Percentiles rank a stretch among this genome's conserved stretches.
phyloP scores from a whole-genome alignment of 2,113 vertebrate species.

The Eptesicus fuscus region DNA sequence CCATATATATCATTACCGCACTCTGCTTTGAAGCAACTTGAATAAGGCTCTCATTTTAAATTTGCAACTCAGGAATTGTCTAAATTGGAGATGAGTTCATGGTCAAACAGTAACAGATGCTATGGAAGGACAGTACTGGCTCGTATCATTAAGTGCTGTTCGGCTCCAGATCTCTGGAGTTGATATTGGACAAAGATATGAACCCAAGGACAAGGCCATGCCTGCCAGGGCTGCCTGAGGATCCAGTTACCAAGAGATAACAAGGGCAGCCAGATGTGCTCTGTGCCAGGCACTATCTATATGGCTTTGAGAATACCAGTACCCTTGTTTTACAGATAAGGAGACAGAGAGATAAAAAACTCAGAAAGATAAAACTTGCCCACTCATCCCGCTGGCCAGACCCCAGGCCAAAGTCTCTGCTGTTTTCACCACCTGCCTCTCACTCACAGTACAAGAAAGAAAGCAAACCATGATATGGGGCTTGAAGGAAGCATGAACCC shows the following conservation, averaged over 20 bases:
- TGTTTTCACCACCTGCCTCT: neutral
- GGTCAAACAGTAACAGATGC: neutral
- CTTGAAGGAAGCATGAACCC: neutral
- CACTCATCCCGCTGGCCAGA: neutral
- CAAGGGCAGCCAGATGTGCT: neutral
- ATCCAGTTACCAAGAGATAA: neutral
- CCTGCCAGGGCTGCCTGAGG: neutral
- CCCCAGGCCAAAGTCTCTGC: neutral
- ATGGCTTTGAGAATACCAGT: neutral
- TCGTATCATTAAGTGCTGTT: accelerated
- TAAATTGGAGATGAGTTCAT: neutral
- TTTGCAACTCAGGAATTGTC: neutral
- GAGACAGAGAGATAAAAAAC: neutral
- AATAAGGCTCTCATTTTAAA: neutral
- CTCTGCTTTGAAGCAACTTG: neutral
- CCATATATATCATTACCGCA: neutral
- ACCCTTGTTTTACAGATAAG: neutral
- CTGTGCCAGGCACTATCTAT: neutral
- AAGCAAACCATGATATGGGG: neutral
- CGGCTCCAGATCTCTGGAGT: neutral
- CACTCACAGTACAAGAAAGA: neutral
- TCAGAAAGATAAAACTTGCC: neutral
- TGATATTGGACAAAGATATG: neutral
- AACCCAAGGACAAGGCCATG: neutral
- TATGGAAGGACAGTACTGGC: accelerated